Conservation (phyloP, 2,113 vertebrate species). For the Erinaceus europaeus region DNA sequence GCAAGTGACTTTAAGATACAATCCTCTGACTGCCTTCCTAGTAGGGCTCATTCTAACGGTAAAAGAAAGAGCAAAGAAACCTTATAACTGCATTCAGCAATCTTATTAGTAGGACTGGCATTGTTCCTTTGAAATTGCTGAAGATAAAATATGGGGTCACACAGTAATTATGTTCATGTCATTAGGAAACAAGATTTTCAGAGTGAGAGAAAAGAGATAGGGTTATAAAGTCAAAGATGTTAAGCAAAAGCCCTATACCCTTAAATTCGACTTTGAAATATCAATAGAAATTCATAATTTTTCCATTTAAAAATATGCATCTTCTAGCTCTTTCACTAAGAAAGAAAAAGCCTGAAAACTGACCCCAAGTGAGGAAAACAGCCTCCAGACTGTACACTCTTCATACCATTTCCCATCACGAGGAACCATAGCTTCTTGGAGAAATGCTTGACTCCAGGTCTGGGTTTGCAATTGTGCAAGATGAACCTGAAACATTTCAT, state of each 20-base stretch:
- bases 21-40: background rate
- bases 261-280: conserved; percentile 35
- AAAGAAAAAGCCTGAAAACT: background rate
- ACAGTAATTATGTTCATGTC: background rate
- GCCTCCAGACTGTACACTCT: background rate
- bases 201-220: background rate
- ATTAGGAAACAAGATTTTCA: background rate
- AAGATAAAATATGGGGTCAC: background rate
- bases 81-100: background rate
- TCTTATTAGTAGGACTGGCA: background rate
- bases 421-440: conserved; percentile 13
- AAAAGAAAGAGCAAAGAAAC: conserved; percentile 14
- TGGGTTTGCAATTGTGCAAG: background rate
- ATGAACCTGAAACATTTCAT: background rate
- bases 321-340: conserved; percentile 2
- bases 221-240: conserved; percentile 28
- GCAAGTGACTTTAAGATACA: background rate
- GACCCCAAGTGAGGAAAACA: background rate
- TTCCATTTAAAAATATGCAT: background rate
- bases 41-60: background rate
- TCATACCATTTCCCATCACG: background rate
- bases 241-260: background rate
- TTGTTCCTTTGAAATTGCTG: conserved; percentile 1
- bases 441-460: background rate
- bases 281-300: background rate